Evolutionary conservation across 2,888 invertebrate genomes (phyloP), one percentile per base, ranked within the genome.

Genomic region (Amblyteles armatorius): DNA sequence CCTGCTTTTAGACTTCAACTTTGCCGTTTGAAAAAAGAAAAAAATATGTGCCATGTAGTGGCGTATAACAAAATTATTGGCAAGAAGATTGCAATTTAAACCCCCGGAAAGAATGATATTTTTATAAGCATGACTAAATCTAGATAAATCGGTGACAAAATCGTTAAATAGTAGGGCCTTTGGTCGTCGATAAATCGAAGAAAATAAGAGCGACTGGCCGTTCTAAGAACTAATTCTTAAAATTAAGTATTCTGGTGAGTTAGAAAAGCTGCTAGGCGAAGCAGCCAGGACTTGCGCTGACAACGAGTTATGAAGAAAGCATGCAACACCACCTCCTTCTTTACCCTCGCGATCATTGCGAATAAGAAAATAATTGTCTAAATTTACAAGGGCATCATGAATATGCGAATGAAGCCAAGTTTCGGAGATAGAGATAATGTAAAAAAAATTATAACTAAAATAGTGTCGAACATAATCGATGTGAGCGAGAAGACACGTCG

Each of bases 251-350:
- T 26, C 26, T 1, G 26, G 26, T 3, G 26, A 1, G 1, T 26
- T 26, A 26, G 26, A 1, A 26, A 26, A 26, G 26, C 26, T 2
- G 26, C 26, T 26, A 1, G 26, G 26, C 26, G 26, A 26, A 3
- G 26, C 26, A 26, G 26, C 26, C 3, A 26, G 3, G 26, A 26
- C 26, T 26, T 26, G 26, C 1, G 26, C 26, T 2, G 26, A 26
- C 1, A 26, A 26, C 1, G 73, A 77, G 0, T 73, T 22, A 13
- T 80, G 83, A 0, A 85, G 55, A 11, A 73, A 82, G 11, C 73
- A 80, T 0, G 83, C 85, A 0, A 83, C 77, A 0, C 85, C 80
- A 0, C 80, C 83, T 0, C 85, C 79, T 3, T 26, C 11, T n/a
- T 65, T 76, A 0, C 40, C 29, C 6, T 72, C 40, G 0, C 26